Evolutionary conservation across 1,140 invertebrate species (phyloP).

Genomic region (Phocides pigmalion): DNA sequence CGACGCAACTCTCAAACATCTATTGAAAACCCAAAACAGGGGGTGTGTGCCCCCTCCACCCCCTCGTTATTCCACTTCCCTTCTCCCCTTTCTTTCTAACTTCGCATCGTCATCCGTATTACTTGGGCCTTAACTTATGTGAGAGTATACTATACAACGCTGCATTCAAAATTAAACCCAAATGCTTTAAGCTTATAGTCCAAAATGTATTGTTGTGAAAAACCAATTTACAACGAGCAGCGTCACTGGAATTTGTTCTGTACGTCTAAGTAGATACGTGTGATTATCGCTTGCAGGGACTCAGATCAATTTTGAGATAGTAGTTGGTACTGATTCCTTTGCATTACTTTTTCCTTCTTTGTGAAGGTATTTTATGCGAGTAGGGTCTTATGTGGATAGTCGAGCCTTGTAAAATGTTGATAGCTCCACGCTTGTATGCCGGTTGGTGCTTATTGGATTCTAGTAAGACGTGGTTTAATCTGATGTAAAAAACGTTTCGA

Average conservation of each 20-base stretch:
- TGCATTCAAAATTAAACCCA: constrained; percentile 37
- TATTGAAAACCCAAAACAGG: constrained; percentile 82
- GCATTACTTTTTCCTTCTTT: constrained; percentile 82
- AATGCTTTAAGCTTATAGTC: constrained; percentile 31
- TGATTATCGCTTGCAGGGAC: constrained; percentile 37
- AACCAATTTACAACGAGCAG: constrained; percentile 69
- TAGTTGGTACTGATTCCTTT: constrained; percentile 81
- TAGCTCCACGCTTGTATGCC: constrained; percentile 49
- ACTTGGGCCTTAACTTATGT: constrained; percentile 81
- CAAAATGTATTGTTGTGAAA: constrained; percentile 55
- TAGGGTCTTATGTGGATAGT: constrained; percentile 78
- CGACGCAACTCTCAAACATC: constrained; percentile 74
- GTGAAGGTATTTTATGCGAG: constrained; percentile 79
- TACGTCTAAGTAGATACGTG: neutral
- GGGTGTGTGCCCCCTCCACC: constrained; percentile 52
- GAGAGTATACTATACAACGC: constrained; percentile 47
- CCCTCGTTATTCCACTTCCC: constrained; percentile 71
- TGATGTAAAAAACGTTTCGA: constrained; percentile 4
- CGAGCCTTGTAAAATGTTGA: constrained; percentile 50
- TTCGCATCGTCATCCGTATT: constrained; percentile 82
- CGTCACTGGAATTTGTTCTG: constrained; percentile 13
- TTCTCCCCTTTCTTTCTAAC: constrained; percentile 81
- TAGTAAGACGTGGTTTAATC: constrained; percentile 46
- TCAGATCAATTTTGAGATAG: constrained; percentile 80
- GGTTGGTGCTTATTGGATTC: constrained; percentile 44